These are phyloP conservation scores for Uria lomvia DNA, from an alignment of 2,113 vertebrate species.

Conservation along the genomic window DNA sequence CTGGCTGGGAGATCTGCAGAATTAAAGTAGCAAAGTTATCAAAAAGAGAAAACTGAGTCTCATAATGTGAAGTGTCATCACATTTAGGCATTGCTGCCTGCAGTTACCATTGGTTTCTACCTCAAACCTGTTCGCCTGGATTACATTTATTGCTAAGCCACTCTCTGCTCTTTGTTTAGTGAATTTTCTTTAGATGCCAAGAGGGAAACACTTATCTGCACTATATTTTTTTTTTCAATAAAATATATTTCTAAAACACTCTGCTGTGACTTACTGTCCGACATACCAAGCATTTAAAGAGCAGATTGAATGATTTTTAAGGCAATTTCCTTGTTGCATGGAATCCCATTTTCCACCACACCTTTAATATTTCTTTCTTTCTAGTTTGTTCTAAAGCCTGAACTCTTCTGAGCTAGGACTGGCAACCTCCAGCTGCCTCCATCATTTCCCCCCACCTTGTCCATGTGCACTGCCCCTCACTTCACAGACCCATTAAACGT, in stretches of 20 bases:
- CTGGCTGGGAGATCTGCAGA: background rate
- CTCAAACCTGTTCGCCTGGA: conserved; percentile 4
- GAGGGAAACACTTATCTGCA: background rate
- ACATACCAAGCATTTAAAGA: background rate
- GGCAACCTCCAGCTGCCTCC: background rate
- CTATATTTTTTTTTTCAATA: background rate
- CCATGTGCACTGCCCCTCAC: background rate
- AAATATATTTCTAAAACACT: conserved; percentile 27
- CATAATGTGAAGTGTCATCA: conserved; percentile 10
- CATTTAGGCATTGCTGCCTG: background rate
- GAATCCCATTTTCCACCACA: background rate
- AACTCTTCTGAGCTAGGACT: background rate
- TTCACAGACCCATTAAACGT: background rate
- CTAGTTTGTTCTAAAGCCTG: background rate
- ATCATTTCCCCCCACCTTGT: background rate
- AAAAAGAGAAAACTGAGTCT: conserved; percentile 12
- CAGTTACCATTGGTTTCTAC: background rate
- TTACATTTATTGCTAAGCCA: conserved; percentile 12
- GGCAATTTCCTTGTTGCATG: background rate
- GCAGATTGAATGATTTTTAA: background rate
- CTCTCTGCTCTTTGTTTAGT: background rate
- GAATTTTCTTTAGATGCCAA: conserved; percentile 21
- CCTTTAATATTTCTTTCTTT: background rate
- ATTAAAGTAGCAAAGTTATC: conserved; percentile 42
- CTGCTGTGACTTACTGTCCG: background rate